These are phyloP conservation scores for Lacerta agilis DNA, from an alignment of 2,797 vertebrate species.

Conservation along the genomic window DNA sequence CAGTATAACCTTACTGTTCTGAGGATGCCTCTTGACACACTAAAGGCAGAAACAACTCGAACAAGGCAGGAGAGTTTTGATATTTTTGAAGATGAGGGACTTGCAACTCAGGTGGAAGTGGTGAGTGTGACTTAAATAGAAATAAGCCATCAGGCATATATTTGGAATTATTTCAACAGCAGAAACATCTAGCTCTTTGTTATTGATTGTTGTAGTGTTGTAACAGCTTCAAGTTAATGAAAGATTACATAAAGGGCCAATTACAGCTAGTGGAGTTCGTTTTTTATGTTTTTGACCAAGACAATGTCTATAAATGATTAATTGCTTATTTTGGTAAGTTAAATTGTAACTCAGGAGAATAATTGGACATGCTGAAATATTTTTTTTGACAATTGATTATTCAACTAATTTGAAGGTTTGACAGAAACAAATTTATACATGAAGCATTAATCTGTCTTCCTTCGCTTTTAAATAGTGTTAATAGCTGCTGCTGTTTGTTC, in stretches of 20 bases:
- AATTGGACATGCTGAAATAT: slow-evolving; percentile 61
- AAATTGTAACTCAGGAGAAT: slow-evolving; percentile 47
- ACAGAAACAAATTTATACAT: slow-evolving; percentile 22
- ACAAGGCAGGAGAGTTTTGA: slow-evolving; percentile 92
- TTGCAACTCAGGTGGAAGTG: slow-evolving; percentile 86
- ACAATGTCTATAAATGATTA: slow-evolving; percentile 53
- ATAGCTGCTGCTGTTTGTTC: slow-evolving; percentile 15
- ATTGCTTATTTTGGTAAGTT: slow-evolving; percentile 54
- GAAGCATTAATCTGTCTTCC: slow-evolving; percentile 26
- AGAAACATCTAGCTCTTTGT: slow-evolving; percentile 21
- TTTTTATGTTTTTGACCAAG: slow-evolving; percentile 43
- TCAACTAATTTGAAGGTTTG: slow-evolving; percentile 22
- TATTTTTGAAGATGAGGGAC: slow-evolving; percentile 98
- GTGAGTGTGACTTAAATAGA: slow-evolving; percentile 66
- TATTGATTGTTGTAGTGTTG: slow-evolving; percentile 17
- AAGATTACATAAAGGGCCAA: slow-evolving; percentile 37
- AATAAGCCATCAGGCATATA: neutral
- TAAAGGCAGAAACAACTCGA: slow-evolving; percentile 81
- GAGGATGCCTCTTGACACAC: slow-evolving; percentile 85
- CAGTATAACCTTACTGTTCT: slow-evolving; percentile 95
- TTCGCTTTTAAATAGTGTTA: slow-evolving; percentile 14
- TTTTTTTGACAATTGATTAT: slow-evolving; percentile 47
- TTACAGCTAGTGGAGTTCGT: slow-evolving; percentile 8
- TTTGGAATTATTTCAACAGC: slow-evolving; percentile 20
- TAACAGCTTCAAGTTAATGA: slow-evolving; percentile 27